A percentile compares a stretch with the other conserved stretches of the same genome.
Evolutionary conservation across 2,113 vertebrate genomes (phyloP).

Genomic region (Galeopterus variegatus): DNA sequence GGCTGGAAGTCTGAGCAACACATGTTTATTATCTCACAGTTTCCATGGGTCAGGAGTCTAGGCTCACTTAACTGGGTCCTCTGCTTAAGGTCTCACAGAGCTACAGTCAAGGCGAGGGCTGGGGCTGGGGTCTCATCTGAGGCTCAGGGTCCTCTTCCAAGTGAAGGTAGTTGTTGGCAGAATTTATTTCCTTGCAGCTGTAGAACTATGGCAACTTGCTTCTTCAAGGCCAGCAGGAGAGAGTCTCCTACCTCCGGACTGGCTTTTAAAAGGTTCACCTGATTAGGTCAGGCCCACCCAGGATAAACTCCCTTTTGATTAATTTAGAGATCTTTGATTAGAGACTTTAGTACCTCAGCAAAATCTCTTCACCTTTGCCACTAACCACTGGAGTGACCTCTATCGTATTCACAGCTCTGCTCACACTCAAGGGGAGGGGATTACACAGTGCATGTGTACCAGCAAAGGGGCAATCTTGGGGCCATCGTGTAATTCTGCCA

Average conservation of each 20-base stretch:
- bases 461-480: neutral
- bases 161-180: neutral
- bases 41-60: neutral
- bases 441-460: neutral
- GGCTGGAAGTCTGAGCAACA: no score
- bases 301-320: neutral
- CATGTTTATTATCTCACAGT: neutral
- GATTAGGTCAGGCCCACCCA: neutral
- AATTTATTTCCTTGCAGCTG: neutral
- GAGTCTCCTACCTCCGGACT: neutral
- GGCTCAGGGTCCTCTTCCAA: neutral
- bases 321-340: neutral
- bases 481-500: neutral
- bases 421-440: neutral
- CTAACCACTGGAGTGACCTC: neutral
- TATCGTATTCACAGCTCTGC: neutral
- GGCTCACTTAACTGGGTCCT: neutral
- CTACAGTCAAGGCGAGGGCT: neutral
- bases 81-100: neutral
- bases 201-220: neutral
- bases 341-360: neutral
- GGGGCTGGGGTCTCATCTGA: neutral
- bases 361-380: neutral
- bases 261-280: neutral
- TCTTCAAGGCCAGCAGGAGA: neutral